Evolutionary conservation across 2,797 vertebrate genomes (phyloP), one percentile per base, ranked within the genome.

Genomic region (Distichodus sexfasciatus): DNA sequence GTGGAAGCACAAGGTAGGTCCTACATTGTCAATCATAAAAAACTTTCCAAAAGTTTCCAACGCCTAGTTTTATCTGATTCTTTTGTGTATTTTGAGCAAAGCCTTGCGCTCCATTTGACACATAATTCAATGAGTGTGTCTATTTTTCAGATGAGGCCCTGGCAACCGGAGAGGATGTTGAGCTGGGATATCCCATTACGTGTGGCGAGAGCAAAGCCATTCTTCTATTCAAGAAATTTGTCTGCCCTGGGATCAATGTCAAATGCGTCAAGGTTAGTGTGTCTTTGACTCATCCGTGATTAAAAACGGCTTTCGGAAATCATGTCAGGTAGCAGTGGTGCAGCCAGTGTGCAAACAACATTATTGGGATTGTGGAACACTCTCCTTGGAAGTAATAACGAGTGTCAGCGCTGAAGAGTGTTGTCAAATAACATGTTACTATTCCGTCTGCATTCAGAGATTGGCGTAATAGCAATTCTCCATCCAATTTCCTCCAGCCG

Each of bases 241-340:
- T 99, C 47, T 99, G 97, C 71, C 97, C 97, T 0, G 97, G 97
- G 81, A 99, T 99, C 86, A 99, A 99, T 57, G 96, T 99, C 36
- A 98, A 97, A 78, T 99, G 97, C 79, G 96, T 99, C 4, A 98
- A 98, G 95, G 97, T 99, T 43, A 47, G 90, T 84, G 19, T 44
- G 1, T n/a, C 55, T 61, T 60, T 7, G 19, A 15, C 0, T 41
- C 14, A 19, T 14, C 4, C n/a, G 0, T 44, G 53, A n/a, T 43
- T 31, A 57, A 12, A n/a, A 26, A 19, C 3, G 35, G 28, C 19
- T 23, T 44, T 26, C 28, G 28, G 35, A 9, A 28, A 21, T 4
- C 24, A 11, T 58, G 61, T 28, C 48, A 26, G 47, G 17, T 33
- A 24, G n/a, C 31, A 28, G 36, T 6, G 6, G 19, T 9, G 55